Evolutionary conservation across 2,888 invertebrate genomes (phyloP).

Genomic region (Tinea pellionella): DNA sequence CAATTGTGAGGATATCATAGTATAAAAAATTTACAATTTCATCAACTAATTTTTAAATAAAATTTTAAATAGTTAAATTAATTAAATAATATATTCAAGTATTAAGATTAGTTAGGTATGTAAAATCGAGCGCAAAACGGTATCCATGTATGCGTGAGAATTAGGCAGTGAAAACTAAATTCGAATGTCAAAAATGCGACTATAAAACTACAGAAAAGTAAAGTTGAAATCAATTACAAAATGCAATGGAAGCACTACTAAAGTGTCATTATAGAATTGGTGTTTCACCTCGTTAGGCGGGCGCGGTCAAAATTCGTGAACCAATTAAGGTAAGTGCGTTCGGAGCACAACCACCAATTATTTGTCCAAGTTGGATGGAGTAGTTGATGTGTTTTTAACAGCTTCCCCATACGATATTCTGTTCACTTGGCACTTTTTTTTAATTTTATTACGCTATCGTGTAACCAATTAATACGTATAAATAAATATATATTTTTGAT

Average conservation of each 20-base stretch:
- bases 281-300: conserved; percentile 9
- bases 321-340: conserved; percentile 28
- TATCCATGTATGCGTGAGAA: too few species aligned
- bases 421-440: conserved; percentile 27
- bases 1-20: too few species aligned
- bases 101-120: too few species aligned
- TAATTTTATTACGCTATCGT: background rate
- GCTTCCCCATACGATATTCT: conserved; percentile 21
- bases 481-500: background rate
- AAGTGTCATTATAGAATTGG: background rate
- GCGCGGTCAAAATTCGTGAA: conserved; percentile 8
- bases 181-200: too few species aligned
- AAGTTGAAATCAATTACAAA: background rate
- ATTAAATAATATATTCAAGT: too few species aligned
- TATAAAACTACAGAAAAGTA: too few species aligned
- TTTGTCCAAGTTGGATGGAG: conserved; percentile 18
- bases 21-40: too few species aligned
- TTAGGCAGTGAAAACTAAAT: too few species aligned
- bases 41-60: too few species aligned
- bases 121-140: too few species aligned
- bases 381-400: conserved; percentile 45
- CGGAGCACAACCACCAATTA: conserved; percentile 15
- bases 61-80: too few species aligned
- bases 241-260: background rate
- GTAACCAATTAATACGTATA: background rate